These are phyloP conservation scores for Steromphala cineraria DNA, from an alignment of 2,888 invertebrate genomes.

Conservation along the genomic window DNA sequence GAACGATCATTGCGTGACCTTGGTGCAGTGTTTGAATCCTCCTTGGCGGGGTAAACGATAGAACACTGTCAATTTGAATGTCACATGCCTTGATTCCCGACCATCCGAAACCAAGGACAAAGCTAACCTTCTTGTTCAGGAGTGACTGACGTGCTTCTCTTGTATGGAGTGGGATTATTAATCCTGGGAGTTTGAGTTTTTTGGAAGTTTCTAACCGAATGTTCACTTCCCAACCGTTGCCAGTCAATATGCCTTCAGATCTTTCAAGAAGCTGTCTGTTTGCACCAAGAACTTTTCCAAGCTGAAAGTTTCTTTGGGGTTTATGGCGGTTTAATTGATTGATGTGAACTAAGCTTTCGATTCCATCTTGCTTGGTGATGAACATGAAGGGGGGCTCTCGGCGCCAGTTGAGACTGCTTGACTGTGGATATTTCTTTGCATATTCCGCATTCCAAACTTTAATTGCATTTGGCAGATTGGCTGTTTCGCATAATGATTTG, in stretches of 20 bases:
- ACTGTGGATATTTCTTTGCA: not conserved
- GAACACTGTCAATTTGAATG: not conserved
- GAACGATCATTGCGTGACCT: not conserved
- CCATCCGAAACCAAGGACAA: constrained; percentile 39
- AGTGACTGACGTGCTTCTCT: not conserved
- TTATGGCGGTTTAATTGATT: not conserved
- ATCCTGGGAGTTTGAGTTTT: not conserved
- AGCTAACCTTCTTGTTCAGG: constrained; percentile 31
- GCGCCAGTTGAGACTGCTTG: not conserved
- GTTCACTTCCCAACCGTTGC: not conserved
- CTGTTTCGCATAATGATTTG: not conserved
- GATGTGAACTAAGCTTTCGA: not conserved
- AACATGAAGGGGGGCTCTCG: not conserved
- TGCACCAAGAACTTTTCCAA: not conserved
- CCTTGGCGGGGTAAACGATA: too few relatives aligned
- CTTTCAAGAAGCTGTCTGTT: not conserved
- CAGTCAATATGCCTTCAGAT: not conserved
- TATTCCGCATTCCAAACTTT: not conserved
- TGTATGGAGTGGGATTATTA: not conserved
- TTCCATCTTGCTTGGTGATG: not conserved
- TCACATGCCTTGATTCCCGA: constrained; percentile 36
- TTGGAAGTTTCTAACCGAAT: not conserved
- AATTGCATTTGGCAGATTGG: not conserved
- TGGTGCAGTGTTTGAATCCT: not conserved
- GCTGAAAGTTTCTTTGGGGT: not conserved